Evolutionary conservation across 1,140 invertebrate species (phyloP), one percentile per base, ranked within the genome.

Genomic region (Papilio glaucus): DNA sequence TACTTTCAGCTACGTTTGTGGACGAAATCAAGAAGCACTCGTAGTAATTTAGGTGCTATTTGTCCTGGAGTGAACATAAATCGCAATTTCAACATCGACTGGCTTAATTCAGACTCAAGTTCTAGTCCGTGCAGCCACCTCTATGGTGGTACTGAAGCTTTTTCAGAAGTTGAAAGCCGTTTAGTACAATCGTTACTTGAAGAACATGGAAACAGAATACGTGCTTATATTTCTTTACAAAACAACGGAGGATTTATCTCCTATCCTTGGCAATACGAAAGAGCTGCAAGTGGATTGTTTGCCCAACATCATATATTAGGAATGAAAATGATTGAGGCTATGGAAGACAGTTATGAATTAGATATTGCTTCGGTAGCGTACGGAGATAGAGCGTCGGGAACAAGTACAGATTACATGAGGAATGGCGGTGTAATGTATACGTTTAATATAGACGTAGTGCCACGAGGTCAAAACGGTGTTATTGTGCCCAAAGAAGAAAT

Each of bases 31-130:
- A 74, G 79, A 49, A 90, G 85, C 39, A 81, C 73, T 4, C 67
- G 72, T 2, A 88, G 80, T 33, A 72, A 88, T 37, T 71, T 88
- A 13, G 86, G 84, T 8, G 72, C 74, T 15, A 83, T 91, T 12
- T 91, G 89, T 49, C 87, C 88, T 7, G 89, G 89, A 12, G 89
- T 88, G 1, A 89, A 91, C 61, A 83, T 91, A 18, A 87, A 91
- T 49, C 74, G 89, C 0, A 91, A 91, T 38, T 91, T 90, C 24
- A 83, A 88, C 38, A 77, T 89, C 8, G 85, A 84, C 38, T 90
- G 87, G 86, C 68, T 71, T 0, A 45, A 75, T 13, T 89, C 85
- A 6, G 87, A 85, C 67, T 83, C 86, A 9, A 90, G 87, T 38
- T 83, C 85, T 8, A 91, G 87, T 72, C 85, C 87, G 10, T 91